These are phyloP conservation scores for Oreochromis aureus DNA, from an alignment of 2,113 vertebrate genomes.

Conservation along the genomic window DNA sequence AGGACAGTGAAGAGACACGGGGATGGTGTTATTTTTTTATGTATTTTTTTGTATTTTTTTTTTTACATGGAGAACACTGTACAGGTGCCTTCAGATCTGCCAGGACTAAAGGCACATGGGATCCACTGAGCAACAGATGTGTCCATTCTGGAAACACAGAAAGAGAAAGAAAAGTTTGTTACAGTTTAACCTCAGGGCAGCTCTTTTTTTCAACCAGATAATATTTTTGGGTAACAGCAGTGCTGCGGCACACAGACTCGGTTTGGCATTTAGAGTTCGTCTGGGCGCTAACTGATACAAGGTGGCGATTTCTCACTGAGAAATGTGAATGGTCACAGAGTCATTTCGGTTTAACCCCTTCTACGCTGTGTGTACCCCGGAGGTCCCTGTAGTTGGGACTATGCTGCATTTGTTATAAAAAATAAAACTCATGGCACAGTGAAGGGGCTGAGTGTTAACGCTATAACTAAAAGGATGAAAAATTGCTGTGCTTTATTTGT, in stretches of 20 bases:
- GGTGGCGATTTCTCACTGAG: background rate
- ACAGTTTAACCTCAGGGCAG: conserved; percentile 7
- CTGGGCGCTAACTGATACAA: conserved; percentile 9
- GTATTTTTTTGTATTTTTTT: conserved; percentile 9
- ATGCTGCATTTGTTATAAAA: background rate
- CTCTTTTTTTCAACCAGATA: background rate
- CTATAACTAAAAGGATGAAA: background rate
- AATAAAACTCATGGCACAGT: background rate
- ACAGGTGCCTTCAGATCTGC: conserved; percentile 70
- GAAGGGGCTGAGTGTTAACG: background rate
- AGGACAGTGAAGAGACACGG: conserved; percentile 42
- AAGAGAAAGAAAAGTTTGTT: background rate
- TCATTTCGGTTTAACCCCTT: background rate
- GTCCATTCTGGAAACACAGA: conserved; percentile 84
- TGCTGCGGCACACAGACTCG: background rate
- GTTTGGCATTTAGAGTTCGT: conserved; percentile 43
- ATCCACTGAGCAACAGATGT: conserved; percentile 98
- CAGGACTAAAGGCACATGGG: conserved; percentile 98
- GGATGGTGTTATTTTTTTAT: conserved; percentile 23
- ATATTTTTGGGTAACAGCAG: background rate
- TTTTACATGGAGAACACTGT: conserved; percentile 68
- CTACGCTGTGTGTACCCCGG: background rate
- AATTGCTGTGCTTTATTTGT: background rate
- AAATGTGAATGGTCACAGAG: background rate
- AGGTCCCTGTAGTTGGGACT: background rate